These are phyloP conservation scores for Aradophagus sp. DNA, from an alignment of 1,140 invertebrate genomes.

Conservation along the genomic window DNA sequence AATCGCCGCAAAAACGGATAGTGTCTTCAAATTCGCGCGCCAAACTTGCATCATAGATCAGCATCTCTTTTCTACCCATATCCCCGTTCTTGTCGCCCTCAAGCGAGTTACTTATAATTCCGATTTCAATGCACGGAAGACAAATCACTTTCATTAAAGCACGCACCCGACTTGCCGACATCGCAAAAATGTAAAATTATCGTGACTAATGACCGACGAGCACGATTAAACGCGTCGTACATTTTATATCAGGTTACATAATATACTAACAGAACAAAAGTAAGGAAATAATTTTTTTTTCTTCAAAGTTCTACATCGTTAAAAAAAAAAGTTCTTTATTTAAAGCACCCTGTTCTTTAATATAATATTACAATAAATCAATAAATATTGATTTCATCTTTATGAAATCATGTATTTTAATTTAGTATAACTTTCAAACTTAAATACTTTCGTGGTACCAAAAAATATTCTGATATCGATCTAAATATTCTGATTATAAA, in stretches of 20 bases:
- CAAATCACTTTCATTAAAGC: constrained; percentile 57
- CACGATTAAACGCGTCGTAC: constrained; percentile 2
- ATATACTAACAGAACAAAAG: too few relatives aligned
- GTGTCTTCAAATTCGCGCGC: constrained; percentile 67
- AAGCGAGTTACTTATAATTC: constrained; percentile 50
- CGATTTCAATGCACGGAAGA: constrained; percentile 53
- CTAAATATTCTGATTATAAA: too few relatives aligned
- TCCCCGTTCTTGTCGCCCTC: constrained; percentile 41
- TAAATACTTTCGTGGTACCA: too few relatives aligned
- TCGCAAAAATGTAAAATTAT: constrained; percentile 53
- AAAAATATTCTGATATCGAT: too few relatives aligned
- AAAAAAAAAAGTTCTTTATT: too few relatives aligned
- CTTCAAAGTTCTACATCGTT: too few relatives aligned
- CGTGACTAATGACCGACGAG: constrained; percentile 41
- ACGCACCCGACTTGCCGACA: constrained; percentile 34
- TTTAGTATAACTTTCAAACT: too few relatives aligned
- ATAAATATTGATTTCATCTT: too few relatives aligned
- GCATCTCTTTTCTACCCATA: constrained; percentile 48
- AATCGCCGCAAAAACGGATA: constrained; percentile 68
- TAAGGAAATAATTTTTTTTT: too few relatives aligned
- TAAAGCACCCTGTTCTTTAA: too few relatives aligned
- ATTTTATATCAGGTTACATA: constrained; percentile 5
- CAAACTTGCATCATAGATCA: constrained; percentile 68
- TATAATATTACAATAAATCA: too few relatives aligned
- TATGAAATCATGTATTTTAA: too few relatives aligned